phyloP scores from a whole-genome alignment of 2,888 invertebrate genomes.

The Acanthococcus lagerstroemiae region DNA sequence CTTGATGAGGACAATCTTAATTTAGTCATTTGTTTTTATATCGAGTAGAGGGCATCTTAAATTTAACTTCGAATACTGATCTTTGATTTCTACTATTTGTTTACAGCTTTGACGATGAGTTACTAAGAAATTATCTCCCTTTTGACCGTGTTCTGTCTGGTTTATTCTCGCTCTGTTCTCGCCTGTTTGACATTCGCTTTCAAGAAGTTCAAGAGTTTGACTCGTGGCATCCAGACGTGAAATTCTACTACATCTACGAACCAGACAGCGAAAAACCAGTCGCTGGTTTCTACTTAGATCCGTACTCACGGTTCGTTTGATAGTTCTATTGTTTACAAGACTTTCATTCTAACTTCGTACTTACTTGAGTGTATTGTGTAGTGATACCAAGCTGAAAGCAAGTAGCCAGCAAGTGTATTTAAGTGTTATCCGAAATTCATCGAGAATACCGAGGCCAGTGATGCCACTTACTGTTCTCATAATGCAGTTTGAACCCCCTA shows the following conservation, averaged over 20 bases:
- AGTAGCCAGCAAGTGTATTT: conserved; percentile 43
- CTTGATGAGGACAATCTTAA: no score
- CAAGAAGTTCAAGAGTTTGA: conserved; percentile 55
- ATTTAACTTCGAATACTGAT: conserved; percentile 9
- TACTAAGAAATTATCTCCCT: conserved; percentile 71
- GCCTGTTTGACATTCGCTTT: conserved; percentile 67
- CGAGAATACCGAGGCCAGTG: conserved; percentile 45
- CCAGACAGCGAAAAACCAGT: conserved; percentile 53
- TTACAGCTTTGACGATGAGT: conserved; percentile 55
- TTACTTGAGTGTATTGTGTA: neutral
- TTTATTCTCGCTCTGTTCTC: conserved; percentile 62
- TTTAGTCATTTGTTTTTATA: neutral
- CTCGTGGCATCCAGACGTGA: conserved; percentile 78
- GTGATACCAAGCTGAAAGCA: conserved; percentile 41
- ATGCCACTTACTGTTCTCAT: conserved; percentile 71
- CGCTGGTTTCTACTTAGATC: conserved; percentile 79
- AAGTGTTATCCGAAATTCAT: conserved; percentile 32
- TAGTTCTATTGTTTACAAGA: neutral
- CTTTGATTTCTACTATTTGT: neutral
- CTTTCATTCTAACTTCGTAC: neutral
- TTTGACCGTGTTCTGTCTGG: conserved; percentile 67
- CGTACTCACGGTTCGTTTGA: conserved; percentile 49
- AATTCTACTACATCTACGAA: conserved; percentile 71
- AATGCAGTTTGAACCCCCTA: conserved; percentile 66
- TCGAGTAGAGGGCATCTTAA: no score